These are phyloP conservation scores for Lycaon pictus DNA, from an alignment of 2,113 vertebrate species.

Conservation along the genomic window DNA sequence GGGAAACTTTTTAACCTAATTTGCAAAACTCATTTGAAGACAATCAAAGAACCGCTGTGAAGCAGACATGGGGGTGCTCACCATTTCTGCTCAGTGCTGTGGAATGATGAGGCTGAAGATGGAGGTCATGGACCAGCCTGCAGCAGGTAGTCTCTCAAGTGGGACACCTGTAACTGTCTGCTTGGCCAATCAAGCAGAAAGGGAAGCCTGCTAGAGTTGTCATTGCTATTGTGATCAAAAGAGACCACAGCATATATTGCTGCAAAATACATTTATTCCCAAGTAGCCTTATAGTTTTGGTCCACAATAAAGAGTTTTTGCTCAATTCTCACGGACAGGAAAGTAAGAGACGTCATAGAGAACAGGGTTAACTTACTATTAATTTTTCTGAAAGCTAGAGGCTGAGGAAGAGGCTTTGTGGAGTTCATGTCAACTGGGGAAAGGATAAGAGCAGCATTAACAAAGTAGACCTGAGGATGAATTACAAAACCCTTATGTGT, in stretches of 20 bases:
- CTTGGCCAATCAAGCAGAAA: constrained; percentile 64
- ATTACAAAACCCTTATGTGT: neutral
- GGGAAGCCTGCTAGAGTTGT: neutral
- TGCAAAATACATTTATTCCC: neutral
- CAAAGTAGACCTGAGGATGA: neutral
- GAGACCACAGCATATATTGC: neutral
- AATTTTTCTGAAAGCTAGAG: constrained; percentile 20
- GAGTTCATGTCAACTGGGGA: neutral
- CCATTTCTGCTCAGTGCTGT: neutral
- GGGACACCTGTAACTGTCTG: constrained; percentile 56
- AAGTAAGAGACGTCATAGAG: neutral
- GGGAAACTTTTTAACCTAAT: constrained; percentile 69
- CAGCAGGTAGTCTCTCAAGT: constrained; percentile 56
- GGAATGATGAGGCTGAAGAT: neutral
- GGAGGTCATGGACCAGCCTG: constrained; percentile 51
- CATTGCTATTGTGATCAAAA: constrained; percentile 2
- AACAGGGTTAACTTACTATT: neutral
- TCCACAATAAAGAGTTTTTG: constrained; percentile 3
- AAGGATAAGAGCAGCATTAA: neutral
- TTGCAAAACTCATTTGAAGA: constrained; percentile 70
- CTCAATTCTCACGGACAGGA: neutral
- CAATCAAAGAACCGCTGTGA: constrained; percentile 67
- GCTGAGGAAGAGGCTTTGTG: neutral
- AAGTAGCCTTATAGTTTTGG: neutral
- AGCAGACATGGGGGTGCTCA: neutral